Evolutionary conservation across 2,888 invertebrate species (phyloP), one percentile per base, ranked within the genome.

Genomic region (Ormia ochracea): DNA sequence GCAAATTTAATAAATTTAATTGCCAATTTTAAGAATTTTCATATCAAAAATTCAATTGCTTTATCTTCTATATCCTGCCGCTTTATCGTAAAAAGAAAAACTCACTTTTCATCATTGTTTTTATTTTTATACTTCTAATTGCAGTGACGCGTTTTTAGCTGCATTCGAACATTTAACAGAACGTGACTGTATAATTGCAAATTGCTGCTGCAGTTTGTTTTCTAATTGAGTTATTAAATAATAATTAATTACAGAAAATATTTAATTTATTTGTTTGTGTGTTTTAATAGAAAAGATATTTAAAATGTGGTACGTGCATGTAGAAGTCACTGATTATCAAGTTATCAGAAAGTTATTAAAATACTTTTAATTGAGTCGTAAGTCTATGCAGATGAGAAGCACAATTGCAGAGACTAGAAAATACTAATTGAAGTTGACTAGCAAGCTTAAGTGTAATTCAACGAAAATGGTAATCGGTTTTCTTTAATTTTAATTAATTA

Each of bases 171-270:
- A 21, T 73, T 73, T 45, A 38, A 41, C 9, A 28, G 33, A 63
- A 74, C 76, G 78, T 79, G 78, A 79, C 75, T 65, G 38, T 59
- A 52, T 70, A 58, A 75, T 80, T 78, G 41, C 17, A 74, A 63
- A 74, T 74, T 65, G 68, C 52, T 63, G 56, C 50, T 38, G 56
- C 14, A 48, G 28, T 58, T 41, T 48, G 3, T 72, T 66, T 70
- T 56, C 76, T 80, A 80, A 80, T 80, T 80, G 61, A 80, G 79
- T 75, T 75, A 80, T 80, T 75, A 72, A 72, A 70, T 76, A 59
- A 65, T 66, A 80, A 75, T 80, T 75, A 75, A 75, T 75, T 75
- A 48, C 59, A 70, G 52, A 69, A 59, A 76, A 69, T 0, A 14
- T 56, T 68, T 36, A 31, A 50, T 10, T 31, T 26, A n/a, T 33